Conservation (phyloP, 1,140 invertebrate species). For the Elysia chlorotica region DNA sequence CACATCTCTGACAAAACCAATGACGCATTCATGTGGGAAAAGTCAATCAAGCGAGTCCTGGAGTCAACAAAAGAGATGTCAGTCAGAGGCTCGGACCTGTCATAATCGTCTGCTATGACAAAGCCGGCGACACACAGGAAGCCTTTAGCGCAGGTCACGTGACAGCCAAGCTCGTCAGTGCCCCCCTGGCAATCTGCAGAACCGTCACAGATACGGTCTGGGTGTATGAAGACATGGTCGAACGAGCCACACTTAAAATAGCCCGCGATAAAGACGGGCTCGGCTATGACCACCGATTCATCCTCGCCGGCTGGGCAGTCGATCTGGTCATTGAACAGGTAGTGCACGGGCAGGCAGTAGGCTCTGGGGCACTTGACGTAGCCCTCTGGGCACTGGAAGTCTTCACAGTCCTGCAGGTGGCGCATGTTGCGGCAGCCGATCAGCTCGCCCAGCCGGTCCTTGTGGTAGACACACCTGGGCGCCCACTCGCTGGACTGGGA, state of each 20-base stretch:
- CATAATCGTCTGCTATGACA: neutral
- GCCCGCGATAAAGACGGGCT: too few relatives aligned
- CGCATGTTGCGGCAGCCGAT: constrained; percentile 1
- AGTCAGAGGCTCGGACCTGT: neutral
- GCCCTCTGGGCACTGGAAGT: neutral
- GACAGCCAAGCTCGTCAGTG: neutral
- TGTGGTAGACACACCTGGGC: neutral
- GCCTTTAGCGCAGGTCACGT: neutral
- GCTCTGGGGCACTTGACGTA: constrained; percentile 4
- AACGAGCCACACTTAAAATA: neutral
- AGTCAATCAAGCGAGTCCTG: constrained; percentile 1
- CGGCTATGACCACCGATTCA: neutral
- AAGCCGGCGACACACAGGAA: constrained; percentile 6
- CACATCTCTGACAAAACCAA: neutral
- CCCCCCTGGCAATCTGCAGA: neutral
- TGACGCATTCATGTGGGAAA: neutral
- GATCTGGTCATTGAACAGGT: neutral
- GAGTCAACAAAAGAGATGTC: neutral
- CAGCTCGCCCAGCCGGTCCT: neutral
- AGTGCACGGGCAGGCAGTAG: constrained; percentile 1
- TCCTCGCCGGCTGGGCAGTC: constrained; percentile 5
- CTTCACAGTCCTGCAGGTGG: neutral
- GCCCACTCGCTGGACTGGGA: too few relatives aligned
- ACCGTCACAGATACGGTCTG: constrained; percentile 1
- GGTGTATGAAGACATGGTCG: neutral